These are phyloP conservation scores for Tadarida brasiliensis DNA, from an alignment of 2,797 vertebrate genomes.

Conservation along the genomic window DNA sequence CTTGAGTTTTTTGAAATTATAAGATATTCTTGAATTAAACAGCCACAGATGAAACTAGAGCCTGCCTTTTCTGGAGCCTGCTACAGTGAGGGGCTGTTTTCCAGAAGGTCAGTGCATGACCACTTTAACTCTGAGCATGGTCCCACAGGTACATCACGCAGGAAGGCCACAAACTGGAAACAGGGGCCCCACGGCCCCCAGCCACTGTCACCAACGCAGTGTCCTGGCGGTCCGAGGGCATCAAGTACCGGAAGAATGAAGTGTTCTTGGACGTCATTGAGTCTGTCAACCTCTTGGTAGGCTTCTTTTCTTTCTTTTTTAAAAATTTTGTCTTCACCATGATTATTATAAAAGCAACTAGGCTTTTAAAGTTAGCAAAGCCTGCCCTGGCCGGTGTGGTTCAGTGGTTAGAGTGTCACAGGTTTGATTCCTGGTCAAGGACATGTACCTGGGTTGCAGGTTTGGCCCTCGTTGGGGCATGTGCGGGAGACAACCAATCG, in stretches of 20 bases:
- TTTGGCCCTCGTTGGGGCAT: no score
- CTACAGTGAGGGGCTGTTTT: background rate
- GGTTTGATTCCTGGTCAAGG: no score
- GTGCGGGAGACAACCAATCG: no score
- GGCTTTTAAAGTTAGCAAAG: background rate
- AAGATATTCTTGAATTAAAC: background rate
- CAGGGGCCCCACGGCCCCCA: slow-evolving; percentile 96
- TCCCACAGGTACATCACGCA: slow-evolving; percentile 96
- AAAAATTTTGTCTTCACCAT: background rate
- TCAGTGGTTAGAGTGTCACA: no score
- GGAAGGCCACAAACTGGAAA: slow-evolving; percentile 99
- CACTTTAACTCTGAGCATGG: background rate
- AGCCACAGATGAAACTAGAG: background rate
- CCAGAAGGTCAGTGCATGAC: background rate
- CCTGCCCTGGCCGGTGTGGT: no score
- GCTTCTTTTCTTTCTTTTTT: slow-evolving; percentile 66
- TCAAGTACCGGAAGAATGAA: slow-evolving; percentile 95
- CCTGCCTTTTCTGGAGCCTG: background rate
- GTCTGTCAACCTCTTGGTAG: slow-evolving; percentile 98
- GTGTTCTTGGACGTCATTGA: slow-evolving; percentile 99
- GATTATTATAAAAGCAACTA: background rate
- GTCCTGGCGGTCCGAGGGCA: slow-evolving; percentile 95
- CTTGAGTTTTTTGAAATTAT: background rate
- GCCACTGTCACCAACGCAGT: slow-evolving; percentile 95
- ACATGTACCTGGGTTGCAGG: no score